Evolutionary conservation across 2,888 invertebrate species (phyloP), one percentile per base, ranked within the genome.

Genomic region (Archaeoteleia sp.): DNA sequence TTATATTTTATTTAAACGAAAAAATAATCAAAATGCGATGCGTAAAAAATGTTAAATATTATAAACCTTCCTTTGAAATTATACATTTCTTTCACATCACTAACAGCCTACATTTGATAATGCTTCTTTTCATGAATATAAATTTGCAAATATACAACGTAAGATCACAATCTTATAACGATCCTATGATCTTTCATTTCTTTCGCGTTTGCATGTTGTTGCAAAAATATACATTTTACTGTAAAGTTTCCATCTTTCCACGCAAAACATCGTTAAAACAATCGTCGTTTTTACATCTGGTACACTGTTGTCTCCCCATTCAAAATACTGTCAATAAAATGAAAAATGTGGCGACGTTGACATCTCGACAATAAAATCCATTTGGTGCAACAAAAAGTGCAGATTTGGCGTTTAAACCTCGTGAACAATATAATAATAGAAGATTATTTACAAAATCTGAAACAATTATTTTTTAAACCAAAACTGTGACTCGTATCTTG

Each of bases 401-500:
- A 48, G 35, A 35, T 34, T n/a, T 43, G 17, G 30, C 23, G 23
- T 39, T 25, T 12, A 39, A 27, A 35, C 10, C 14, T 35, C 14
- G 13, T n/a, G 35, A 48, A 49, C 39, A 29, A 40, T 34, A n/a
- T n/a, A n/a, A 42, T n/a, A 25, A 29, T 30, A 42, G 17, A 53
- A 32, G 30, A 53, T 34, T 53, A 53, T 53, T 42, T 53, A 53
- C 53, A 53, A 51, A 13, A 35, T 17, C 37, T 17, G 15, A 29
- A 27, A 30, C 30, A 29, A 29, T 12, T 34, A 13, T n/a, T 40
- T 9, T 17, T 20, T 25, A 30, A 45, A 32, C 20, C 23, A n/a
- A 17, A 55, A 46, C 32, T 37, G 23, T 6, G 37, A 37, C 25
- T 32, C 23, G 17, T 13, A 20, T 23, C 13, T 39, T 39, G 23